A percentile compares a stretch with the other conserved stretches of the same genome.
phyloP scores from a whole-genome alignment of 2,113 vertebrate species.

The Crotalus helleri region DNA sequence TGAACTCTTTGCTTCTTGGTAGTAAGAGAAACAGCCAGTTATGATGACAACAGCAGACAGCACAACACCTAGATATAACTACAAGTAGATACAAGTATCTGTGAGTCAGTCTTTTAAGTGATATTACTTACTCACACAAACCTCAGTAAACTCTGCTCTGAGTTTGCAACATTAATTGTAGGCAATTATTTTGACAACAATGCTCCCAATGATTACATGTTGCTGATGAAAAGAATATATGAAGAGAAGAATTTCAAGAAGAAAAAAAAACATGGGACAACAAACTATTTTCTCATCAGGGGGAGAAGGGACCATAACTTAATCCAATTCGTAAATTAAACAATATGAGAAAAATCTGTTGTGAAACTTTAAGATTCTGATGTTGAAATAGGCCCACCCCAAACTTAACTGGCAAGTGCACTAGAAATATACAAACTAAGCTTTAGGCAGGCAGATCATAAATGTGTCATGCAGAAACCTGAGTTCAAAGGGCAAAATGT shows the following conservation, averaged over 20 bases:
- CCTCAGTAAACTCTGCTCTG: background rate
- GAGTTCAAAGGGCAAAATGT: background rate
- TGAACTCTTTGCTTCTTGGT: constrained; percentile 97
- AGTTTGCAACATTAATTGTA: background rate
- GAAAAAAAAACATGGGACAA: background rate
- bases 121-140: background rate
- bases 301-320: background rate
- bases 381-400: background rate
- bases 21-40: constrained; percentile 95
- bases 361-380: background rate
- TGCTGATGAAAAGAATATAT: background rate
- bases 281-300: background rate
- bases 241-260: background rate
- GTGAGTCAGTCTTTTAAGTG: background rate
- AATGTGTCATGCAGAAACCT: background rate
- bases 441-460: background rate
- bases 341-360: background rate
- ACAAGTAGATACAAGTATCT: background rate
- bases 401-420: background rate
- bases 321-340: background rate
- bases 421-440: background rate
- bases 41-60: constrained; percentile 93
- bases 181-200: background rate
- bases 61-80: constrained; percentile 93
- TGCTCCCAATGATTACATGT: background rate